phyloP scores from a whole-genome alignment of 2,113 vertebrate species.

The Deroptyus accipitrinus region DNA sequence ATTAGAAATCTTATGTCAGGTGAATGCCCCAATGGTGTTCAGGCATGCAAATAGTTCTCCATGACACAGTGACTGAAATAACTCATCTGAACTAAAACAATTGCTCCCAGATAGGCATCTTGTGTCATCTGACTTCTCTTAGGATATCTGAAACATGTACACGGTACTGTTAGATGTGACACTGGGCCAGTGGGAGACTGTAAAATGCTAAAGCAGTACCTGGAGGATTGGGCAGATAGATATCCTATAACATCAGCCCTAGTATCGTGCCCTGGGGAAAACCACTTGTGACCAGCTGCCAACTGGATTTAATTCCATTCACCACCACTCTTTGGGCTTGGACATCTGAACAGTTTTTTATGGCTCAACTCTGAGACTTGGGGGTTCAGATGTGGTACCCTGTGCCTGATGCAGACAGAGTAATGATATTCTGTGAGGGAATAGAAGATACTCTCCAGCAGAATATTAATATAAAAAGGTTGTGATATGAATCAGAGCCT shows the following conservation, averaged over 20 bases:
- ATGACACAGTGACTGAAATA: background rate
- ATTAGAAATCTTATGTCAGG: background rate
- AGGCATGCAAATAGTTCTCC: background rate
- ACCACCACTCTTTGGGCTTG: background rate
- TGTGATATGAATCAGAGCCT: background rate
- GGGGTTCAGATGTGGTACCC: background rate
- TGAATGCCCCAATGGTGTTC: background rate
- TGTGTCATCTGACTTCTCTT: background rate
- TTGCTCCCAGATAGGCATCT: background rate
- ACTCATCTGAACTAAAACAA: background rate
- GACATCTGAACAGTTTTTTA: background rate
- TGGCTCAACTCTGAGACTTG: background rate
- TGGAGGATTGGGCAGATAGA: background rate
- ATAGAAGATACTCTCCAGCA: background rate
- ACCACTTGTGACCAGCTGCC: background rate
- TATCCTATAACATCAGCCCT: background rate
- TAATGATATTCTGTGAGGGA: background rate
- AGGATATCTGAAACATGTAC: background rate
- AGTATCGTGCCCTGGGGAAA: background rate
- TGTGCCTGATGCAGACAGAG: background rate
- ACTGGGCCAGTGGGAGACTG: background rate
- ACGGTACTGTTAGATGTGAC: background rate
- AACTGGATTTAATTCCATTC: background rate
- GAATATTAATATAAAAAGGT: background rate
- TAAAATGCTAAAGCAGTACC: background rate